Conservation (phyloP, 2,797 vertebrate genomes). For the Florisuga fusca region DNA sequence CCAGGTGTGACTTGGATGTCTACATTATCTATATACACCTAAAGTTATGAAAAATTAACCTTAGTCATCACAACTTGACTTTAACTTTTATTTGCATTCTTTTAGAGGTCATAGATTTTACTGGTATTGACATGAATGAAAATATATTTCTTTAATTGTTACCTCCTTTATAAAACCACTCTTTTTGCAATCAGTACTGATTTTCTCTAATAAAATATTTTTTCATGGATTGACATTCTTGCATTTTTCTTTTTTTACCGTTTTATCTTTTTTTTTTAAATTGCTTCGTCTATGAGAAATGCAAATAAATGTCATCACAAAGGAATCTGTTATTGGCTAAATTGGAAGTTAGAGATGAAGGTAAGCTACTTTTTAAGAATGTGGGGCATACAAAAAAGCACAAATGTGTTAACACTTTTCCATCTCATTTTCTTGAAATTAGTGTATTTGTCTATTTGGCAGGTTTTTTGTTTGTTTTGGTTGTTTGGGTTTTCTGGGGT, state of each 20-base stretch:
- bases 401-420: not conserved
- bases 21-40: not conserved
- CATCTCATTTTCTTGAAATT: not conserved
- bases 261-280: not conserved
- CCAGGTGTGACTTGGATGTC: not conserved
- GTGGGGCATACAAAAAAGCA: accelerated
- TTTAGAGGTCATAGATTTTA: not conserved
- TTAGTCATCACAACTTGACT: accelerated
- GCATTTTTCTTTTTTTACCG: not conserved
- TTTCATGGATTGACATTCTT: not conserved
- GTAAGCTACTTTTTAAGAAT: not conserved
- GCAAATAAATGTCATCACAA: not conserved
- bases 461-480: no score
- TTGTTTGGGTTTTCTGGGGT: no score
- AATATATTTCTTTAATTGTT: not conserved
- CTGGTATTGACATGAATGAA: not conserved
- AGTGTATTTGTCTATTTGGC: not conserved
- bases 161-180: not conserved
- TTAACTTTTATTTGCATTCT: not conserved
- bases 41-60: not conserved
- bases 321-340: not conserved
- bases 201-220: not conserved
- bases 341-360: not conserved
- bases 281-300: not conserved
- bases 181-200: not conserved